Conservation (phyloP, 2,888 invertebrate genomes). For the Choreutis nemorana region DNA sequence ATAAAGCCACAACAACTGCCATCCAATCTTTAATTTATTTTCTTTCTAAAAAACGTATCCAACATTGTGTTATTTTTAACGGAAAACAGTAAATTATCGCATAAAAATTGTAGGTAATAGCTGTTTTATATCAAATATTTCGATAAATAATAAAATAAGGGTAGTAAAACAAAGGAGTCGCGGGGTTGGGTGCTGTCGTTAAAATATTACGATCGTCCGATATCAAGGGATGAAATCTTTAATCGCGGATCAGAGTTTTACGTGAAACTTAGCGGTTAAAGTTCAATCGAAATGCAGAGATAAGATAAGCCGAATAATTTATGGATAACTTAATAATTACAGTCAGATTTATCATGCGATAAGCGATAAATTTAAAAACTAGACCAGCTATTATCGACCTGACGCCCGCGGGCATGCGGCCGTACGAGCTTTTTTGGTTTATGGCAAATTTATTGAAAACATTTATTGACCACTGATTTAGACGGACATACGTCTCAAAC, state of each 20-base stretch:
- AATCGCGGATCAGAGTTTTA: constrained; percentile 46
- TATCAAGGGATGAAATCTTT: constrained; percentile 58
- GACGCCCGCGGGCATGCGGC: no score
- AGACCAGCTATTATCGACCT: no score
- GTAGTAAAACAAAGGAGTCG: constrained; percentile 53
- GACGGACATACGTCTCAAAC: no score
- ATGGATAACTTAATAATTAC: constrained; percentile 36
- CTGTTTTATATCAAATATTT: constrained; percentile 53
- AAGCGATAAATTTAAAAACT: no score
- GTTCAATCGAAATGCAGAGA: constrained; percentile 28
- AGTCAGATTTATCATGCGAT: no score
- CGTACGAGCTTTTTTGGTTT: no score
- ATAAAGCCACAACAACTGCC: background rate
- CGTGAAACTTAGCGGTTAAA: constrained; percentile 32
- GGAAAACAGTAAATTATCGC: constrained; percentile 36
- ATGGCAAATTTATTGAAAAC: no score
- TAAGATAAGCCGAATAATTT: constrained; percentile 32
- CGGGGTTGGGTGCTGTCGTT: constrained; percentile 44
- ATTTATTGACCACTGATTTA: no score
- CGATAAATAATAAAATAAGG: constrained; percentile 58
- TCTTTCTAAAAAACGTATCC: constrained; percentile 1
- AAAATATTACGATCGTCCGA: constrained; percentile 61
- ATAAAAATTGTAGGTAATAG: constrained; percentile 49
- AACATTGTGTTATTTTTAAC: no score
- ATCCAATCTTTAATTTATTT: background rate